Conservation (phyloP, 2,113 vertebrate species). For the Corynorhinus townsendii region DNA sequence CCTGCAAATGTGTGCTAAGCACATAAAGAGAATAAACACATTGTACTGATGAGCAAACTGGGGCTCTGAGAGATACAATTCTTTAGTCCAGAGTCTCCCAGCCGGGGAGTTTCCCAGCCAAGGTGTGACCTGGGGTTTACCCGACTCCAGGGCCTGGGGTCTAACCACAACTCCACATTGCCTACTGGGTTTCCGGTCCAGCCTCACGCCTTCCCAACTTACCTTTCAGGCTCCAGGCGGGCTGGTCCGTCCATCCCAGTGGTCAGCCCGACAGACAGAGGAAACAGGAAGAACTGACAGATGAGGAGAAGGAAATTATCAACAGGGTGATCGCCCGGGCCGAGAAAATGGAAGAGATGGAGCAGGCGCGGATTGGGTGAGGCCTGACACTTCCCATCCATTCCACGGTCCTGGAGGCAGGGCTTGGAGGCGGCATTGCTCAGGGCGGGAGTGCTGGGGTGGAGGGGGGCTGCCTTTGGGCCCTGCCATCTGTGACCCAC, state of each 20-base stretch:
- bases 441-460: fast-evolving
- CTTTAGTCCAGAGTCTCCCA: fast-evolving
- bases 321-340: conserved; percentile 93
- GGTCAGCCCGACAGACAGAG: conserved; percentile 74
- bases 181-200: fast-evolving
- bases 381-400: background rate
- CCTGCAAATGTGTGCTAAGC: background rate
- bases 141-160: background rate
- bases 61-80: background rate
- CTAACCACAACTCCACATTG: fast-evolving
- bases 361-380: conserved; percentile 93
- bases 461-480: background rate
- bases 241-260: conserved; percentile 72
- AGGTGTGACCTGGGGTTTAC: background rate
- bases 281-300: conserved; percentile 89
- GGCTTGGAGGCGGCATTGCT: background rate
- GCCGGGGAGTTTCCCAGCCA: background rate
- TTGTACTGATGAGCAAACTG: background rate
- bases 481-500: background rate
- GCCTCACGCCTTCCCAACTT: background rate
- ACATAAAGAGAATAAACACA: background rate
- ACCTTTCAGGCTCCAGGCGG: conserved; percentile 73
- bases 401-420: too few relatives aligned
- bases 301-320: conserved; percentile 97
- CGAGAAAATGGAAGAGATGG: conserved; percentile 92